Conservation (phyloP, 2,113 vertebrate species). For the Smithornis capensis region DNA sequence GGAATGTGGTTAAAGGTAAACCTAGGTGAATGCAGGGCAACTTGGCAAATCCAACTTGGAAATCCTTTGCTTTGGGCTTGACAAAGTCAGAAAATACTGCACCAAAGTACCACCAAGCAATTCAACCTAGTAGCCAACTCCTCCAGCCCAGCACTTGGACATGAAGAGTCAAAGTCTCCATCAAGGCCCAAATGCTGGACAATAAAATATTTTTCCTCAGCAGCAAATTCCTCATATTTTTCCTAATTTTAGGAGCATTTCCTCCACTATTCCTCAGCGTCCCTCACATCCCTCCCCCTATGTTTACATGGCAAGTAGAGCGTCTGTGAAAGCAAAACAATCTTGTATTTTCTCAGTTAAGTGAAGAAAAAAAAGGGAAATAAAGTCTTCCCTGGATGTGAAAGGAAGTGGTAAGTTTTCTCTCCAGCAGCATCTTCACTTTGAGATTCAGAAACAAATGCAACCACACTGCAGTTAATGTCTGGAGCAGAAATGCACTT, state of each 20-base stretch:
- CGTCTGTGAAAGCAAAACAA: conserved; percentile 24
- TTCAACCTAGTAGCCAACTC: not conserved
- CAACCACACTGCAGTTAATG: not conserved
- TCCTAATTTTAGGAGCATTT: conserved; percentile 8
- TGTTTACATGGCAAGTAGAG: conserved; percentile 30
- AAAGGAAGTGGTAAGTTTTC: not conserved
- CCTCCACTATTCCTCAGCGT: not conserved
- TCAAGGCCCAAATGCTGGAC: not conserved
- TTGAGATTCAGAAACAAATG: not conserved
- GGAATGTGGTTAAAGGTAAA: not conserved
- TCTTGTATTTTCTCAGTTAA: conserved; percentile 5
- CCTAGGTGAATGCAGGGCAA: not conserved
- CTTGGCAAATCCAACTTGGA: not conserved
- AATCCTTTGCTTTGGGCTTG: not conserved
- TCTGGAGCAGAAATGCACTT: not conserved
- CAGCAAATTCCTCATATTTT: not conserved
- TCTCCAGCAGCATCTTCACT: not conserved
- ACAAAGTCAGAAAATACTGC: not conserved
- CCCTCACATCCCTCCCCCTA: conserved; percentile 10
- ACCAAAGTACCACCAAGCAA: not conserved
- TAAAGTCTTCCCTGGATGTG: not conserved
- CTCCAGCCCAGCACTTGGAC: not conserved
- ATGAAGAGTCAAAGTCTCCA: not conserved
- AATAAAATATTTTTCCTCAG: not conserved
- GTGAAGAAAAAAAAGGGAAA: not conserved